phyloP scores from a whole-genome alignment of 2,113 vertebrate genomes.

The Semicossyphus pulcher region DNA sequence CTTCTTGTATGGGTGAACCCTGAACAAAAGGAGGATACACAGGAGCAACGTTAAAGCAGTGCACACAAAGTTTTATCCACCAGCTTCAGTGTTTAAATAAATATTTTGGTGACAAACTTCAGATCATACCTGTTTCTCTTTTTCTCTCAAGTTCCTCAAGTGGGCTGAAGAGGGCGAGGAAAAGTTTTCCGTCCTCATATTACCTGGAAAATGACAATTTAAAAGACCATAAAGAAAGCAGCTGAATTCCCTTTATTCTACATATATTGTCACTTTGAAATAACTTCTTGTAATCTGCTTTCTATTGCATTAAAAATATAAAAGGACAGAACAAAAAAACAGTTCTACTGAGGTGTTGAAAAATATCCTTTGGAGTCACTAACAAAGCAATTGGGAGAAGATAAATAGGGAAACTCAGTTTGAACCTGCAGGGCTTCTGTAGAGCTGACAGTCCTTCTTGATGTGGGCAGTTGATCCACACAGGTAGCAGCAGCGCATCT shows the following conservation, averaged over 20 bases:
- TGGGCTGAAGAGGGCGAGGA: constrained; percentile 69
- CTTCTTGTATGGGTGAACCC: constrained; percentile 85
- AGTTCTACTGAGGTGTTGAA: not conserved
- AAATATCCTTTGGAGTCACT: no score
- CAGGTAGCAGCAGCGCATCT: constrained; percentile 92
- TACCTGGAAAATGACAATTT: constrained; percentile 76
- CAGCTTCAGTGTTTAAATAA: not conserved
- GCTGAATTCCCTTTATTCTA: no score
- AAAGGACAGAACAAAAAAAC: no score
- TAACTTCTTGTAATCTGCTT: no score
- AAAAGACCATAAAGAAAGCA: not conserved
- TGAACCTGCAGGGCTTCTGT: constrained; percentile 87
- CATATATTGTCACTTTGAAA: not conserved
- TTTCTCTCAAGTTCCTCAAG: constrained; percentile 79
- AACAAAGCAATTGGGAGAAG: not conserved
- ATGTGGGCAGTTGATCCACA: constrained; percentile 92
- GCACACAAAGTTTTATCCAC: not conserved
- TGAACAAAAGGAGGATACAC: constrained; percentile 60
- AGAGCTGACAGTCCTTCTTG: constrained; percentile 91
- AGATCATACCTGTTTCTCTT: constrained; percentile 85
- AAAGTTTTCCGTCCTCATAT: constrained; percentile 80
- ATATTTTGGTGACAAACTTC: not conserved
- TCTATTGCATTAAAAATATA: no score
- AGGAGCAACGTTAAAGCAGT: not conserved
- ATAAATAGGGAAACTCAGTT: not conserved